Evolutionary conservation across 64 coral and sea anemone genomes (phyloP).

Genomic region (Cladopsammia gracilis): DNA sequence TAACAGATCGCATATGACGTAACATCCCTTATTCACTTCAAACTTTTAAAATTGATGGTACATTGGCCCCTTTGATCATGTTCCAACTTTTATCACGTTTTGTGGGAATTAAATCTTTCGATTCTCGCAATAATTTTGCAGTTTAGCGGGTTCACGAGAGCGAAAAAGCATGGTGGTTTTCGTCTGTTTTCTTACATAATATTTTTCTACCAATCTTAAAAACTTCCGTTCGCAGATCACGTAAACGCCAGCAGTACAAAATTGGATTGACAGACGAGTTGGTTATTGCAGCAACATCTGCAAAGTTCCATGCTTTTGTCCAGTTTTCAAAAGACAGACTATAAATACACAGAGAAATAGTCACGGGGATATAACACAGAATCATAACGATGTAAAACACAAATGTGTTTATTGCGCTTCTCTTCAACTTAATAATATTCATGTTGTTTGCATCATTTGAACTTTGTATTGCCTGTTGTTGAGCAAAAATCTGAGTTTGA

Average conservation of each 20-base stretch:
- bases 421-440: background rate
- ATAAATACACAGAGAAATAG: background rate
- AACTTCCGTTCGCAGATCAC: conserved; percentile 28
- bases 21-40: too few relatives aligned
- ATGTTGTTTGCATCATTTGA: too few relatives aligned
- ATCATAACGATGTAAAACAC: background rate
- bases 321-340: background rate
- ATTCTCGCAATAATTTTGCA: too few relatives aligned
- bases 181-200: background rate
- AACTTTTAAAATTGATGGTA: too few relatives aligned
- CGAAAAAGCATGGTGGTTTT: too few relatives aligned
- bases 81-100: too few relatives aligned
- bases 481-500: conserved; percentile 27
- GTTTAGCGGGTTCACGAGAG: too few relatives aligned
- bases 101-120: too few relatives aligned
- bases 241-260: conserved; percentile 62
- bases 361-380: background rate
- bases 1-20: too few relatives aligned
- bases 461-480: conserved; percentile 2
- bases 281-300: background rate
- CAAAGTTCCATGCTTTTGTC: background rate
- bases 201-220: background rate
- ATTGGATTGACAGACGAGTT: conserved; percentile 59
- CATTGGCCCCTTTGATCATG: too few relatives aligned
- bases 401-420: background rate